phyloP scores from a whole-genome alignment of 2,113 vertebrate species.

The Murina feae region DNA sequence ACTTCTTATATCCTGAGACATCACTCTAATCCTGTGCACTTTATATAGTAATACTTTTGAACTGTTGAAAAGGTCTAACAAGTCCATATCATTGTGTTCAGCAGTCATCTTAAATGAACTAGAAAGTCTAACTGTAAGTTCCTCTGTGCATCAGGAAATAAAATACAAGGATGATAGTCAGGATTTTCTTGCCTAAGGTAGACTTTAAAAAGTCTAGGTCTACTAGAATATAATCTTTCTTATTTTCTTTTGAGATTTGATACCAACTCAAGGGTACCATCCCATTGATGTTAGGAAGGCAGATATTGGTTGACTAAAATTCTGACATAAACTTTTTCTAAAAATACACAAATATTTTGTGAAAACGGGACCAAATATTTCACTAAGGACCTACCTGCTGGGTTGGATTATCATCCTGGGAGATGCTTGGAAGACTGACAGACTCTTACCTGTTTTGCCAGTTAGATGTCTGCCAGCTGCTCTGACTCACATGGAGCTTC shows the following conservation, averaged over 20 bases:
- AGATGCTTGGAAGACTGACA: background rate
- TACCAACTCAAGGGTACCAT: background rate
- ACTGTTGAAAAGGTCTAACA: slow-evolving; percentile 9
- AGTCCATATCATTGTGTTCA: background rate
- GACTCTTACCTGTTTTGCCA: slow-evolving; percentile 12
- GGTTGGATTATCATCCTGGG: slow-evolving; percentile 1
- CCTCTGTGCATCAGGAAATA: background rate
- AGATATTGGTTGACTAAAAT: slow-evolving; percentile 19
- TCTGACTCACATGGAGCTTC: background rate
- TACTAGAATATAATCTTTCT: background rate
- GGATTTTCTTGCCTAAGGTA: background rate
- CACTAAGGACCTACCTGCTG: background rate
- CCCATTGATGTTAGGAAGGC: background rate
- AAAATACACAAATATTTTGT: slow-evolving; percentile 1
- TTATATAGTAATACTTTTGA: background rate
- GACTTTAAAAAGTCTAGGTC: background rate
- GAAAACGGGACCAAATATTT: background rate
- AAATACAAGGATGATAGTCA: background rate
- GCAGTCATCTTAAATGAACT: background rate
- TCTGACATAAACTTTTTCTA: background rate
- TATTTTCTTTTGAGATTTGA: background rate
- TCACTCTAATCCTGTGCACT: background rate
- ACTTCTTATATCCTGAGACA: background rate
- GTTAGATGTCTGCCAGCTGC: background rate
- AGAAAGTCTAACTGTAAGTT: background rate